phyloP scores from a whole-genome alignment of 2,888 invertebrate species.

The Aphidius colemani region DNA sequence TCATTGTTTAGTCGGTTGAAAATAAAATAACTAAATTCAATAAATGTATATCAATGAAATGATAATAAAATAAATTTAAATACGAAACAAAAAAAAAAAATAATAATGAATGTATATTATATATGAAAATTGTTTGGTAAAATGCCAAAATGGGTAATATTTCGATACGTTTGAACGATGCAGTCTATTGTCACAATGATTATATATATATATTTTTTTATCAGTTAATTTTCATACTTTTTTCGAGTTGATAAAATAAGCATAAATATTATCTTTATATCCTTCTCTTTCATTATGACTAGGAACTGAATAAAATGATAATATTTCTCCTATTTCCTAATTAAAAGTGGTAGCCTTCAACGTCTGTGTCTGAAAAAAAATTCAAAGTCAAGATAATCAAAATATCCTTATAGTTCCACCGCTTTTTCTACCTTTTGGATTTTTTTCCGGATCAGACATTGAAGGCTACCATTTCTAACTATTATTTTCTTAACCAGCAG shows the following conservation, averaged over 20 bases:
- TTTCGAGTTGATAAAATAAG: background rate
- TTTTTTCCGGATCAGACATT: no score
- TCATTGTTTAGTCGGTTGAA: conserved; percentile 30
- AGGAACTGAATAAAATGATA: no score
- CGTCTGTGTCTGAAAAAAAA: no score
- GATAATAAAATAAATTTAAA: conserved; percentile 2
- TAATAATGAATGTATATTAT: conserved; percentile 17
- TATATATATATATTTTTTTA: background rate
- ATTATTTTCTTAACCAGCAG: no score
- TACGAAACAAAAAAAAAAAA: conserved; percentile 9
- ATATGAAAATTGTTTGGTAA: conserved; percentile 20
- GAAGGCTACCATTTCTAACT: no score
- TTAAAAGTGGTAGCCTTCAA: no score
- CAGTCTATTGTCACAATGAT: background rate
- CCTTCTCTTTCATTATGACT: no score
- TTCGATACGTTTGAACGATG: conserved; percentile 13
- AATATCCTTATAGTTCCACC: no score
- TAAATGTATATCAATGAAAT: background rate
- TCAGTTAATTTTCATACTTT: background rate
- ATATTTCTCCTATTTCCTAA: no score
- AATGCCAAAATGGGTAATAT: conserved; percentile 17
- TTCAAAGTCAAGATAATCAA: no score
- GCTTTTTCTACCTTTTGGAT: no score
- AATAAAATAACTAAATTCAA: conserved; percentile 12
- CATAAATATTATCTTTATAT: no score